These are phyloP conservation scores for Rhipidura dahli DNA, from an alignment of 2,113 vertebrate species.

Conservation along the genomic window DNA sequence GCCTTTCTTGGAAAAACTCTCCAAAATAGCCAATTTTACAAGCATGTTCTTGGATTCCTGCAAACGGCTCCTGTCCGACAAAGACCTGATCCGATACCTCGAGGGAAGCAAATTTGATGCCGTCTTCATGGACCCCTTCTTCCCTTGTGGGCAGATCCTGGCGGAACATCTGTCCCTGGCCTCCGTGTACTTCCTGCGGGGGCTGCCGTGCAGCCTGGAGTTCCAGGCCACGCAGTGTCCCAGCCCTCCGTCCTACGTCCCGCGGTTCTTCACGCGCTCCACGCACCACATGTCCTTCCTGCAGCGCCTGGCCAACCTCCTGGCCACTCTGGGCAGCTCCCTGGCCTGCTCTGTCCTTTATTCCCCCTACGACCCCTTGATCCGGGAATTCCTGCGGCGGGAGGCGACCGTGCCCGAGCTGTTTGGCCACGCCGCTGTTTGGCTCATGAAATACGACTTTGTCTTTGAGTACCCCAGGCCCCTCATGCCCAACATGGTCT, in stretches of 20 bases:
- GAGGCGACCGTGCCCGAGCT: constrained; percentile 65
- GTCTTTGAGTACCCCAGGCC: constrained; percentile 77
- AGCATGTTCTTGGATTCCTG: constrained; percentile 60
- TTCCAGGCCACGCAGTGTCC: constrained; percentile 69
- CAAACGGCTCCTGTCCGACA: constrained; percentile 68
- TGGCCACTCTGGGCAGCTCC: constrained; percentile 35
- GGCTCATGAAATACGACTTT: constrained; percentile 83
- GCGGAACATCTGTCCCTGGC: constrained; percentile 75
- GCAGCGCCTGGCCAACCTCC: constrained; percentile 69
- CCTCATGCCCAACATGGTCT: constrained; percentile 79
- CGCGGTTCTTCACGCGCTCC: constrained; percentile 58
- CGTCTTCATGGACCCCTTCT: constrained; percentile 78
- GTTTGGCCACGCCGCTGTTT: constrained; percentile 72
- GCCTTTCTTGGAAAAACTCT: constrained; percentile 63
- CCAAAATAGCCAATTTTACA: constrained; percentile 39
- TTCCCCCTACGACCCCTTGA: constrained; percentile 56
- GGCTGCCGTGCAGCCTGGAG: constrained; percentile 72
- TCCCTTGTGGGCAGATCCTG: constrained; percentile 79
- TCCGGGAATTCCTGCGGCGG: constrained; percentile 62
- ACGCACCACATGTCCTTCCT: constrained; percentile 72
- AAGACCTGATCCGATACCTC: constrained; percentile 68
- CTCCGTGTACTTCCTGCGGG: constrained; percentile 70
- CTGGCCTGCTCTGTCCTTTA: constrained; percentile 58
- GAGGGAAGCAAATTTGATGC: constrained; percentile 62
- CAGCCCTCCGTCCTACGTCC: constrained; percentile 74